Evolutionary conservation across 2,888 invertebrate species (phyloP).

Genomic region (Herminia tarsipennalis): DNA sequence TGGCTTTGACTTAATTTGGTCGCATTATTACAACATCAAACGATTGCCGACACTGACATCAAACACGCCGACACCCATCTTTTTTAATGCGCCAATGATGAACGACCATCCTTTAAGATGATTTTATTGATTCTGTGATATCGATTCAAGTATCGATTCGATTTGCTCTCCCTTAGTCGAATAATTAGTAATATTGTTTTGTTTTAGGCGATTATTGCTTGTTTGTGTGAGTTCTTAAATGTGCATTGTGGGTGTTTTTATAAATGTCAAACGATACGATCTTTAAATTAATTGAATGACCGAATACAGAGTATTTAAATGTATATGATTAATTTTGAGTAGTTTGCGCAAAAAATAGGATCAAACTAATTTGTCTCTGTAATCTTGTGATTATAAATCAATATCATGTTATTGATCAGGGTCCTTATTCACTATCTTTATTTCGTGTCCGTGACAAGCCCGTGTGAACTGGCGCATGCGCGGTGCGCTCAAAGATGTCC

Average conservation of each 20-base stretch:
- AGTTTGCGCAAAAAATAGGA: too few species aligned
- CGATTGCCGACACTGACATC: slow-evolving; percentile 72
- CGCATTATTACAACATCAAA: slow-evolving; percentile 82
- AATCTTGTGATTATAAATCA: too few species aligned
- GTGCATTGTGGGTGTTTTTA: slow-evolving; percentile 30
- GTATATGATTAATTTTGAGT: too few species aligned
- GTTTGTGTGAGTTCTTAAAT: slow-evolving; percentile 53
- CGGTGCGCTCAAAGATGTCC: too few species aligned
- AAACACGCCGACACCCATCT: slow-evolving; percentile 64
- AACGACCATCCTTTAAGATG: slow-evolving; percentile 48
- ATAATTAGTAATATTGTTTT: slow-evolving; percentile 74
- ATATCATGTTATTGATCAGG: too few species aligned
- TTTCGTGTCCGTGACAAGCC: too few species aligned
- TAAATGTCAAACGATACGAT: too few species aligned
- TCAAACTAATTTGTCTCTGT: too few species aligned
- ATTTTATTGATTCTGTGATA: slow-evolving; percentile 85
- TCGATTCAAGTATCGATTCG: slow-evolving; percentile 68
- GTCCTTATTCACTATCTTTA: too few species aligned
- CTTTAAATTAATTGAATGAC: too few species aligned
- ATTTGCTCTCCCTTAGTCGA: slow-evolving; percentile 71
- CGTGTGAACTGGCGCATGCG: too few species aligned
- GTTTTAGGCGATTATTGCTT: slow-evolving; percentile 53
- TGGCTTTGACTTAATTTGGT: slow-evolving; percentile 83
- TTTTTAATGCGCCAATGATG: slow-evolving; percentile 32
- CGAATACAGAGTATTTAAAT: too few species aligned